phyloP scores from a whole-genome alignment of 1,140 invertebrate genomes.

The Leptinotarsa defecta region DNA sequence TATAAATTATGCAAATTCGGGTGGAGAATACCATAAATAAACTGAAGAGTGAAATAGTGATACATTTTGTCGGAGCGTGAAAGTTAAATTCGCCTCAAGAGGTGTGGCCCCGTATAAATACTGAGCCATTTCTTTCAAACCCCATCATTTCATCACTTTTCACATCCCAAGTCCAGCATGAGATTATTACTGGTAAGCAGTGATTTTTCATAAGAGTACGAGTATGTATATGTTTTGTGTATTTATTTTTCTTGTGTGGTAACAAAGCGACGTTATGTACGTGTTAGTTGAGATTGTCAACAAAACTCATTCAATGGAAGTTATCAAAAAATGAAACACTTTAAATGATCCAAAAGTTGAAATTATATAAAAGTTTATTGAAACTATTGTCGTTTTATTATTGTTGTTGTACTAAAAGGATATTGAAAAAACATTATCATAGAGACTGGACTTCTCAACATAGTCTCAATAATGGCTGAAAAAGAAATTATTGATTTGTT shows the following conservation, averaged over 20 bases:
- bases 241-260: neutral
- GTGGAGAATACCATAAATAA: neutral
- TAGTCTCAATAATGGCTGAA: too few species aligned
- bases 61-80: neutral
- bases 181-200: conserved; percentile 30
- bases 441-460: too few species aligned
- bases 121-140: conserved; percentile 13
- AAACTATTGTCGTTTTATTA: too few species aligned
- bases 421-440: too few species aligned
- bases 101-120: conserved; percentile 36
- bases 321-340: too few species aligned
- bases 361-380: too few species aligned
- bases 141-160: conserved; percentile 32
- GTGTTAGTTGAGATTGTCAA: neutral
- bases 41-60: neutral
- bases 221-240: neutral
- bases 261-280: neutral
- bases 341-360: too few species aligned
- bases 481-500: too few species aligned
- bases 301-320: neutral
- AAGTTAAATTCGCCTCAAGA: neutral
- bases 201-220: neutral
- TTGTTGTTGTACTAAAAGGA: too few species aligned
- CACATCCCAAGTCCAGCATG: conserved; percentile 20
- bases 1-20: neutral